Conservation (phyloP, 2,113 vertebrate species). For the Zosterops borbonicus region DNA sequence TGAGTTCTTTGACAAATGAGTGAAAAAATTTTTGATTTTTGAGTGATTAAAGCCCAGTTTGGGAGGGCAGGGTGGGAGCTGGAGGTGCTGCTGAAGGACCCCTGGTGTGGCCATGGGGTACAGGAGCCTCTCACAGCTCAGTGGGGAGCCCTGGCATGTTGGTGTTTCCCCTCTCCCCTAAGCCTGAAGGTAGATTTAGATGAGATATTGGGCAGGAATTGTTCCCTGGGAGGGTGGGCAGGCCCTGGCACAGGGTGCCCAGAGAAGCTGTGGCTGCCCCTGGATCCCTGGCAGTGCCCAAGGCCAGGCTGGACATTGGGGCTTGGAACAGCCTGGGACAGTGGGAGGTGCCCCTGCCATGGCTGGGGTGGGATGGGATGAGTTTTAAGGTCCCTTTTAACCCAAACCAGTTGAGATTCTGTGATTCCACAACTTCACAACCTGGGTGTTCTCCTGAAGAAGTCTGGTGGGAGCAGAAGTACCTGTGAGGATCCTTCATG, state of each 20-base stretch:
- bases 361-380: accelerated
- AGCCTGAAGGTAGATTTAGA: not conserved
- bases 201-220: accelerated
- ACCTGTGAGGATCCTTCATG: accelerated
- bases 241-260: not conserved
- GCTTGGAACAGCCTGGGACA: not conserved
- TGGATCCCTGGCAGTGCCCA: not conserved
- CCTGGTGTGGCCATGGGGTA: accelerated
- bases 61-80: not conserved
- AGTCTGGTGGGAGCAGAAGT: not conserved
- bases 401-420: not conserved
- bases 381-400: not conserved
- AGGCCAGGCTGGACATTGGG: not conserved
- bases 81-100: not conserved
- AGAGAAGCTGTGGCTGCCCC: not conserved
- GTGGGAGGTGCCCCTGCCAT: not conserved
- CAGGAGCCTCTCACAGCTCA: not conserved
- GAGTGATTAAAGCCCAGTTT: not conserved
- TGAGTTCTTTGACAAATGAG: not conserved
- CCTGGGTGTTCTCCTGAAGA: accelerated
- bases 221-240: accelerated
- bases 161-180: not conserved
- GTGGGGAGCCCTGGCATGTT: accelerated
- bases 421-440: not conserved
- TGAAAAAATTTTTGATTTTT: not conserved